Evolutionary conservation across 2,888 invertebrate genomes (phyloP).

Genomic region (Thysanoteuthis rhombus): DNA sequence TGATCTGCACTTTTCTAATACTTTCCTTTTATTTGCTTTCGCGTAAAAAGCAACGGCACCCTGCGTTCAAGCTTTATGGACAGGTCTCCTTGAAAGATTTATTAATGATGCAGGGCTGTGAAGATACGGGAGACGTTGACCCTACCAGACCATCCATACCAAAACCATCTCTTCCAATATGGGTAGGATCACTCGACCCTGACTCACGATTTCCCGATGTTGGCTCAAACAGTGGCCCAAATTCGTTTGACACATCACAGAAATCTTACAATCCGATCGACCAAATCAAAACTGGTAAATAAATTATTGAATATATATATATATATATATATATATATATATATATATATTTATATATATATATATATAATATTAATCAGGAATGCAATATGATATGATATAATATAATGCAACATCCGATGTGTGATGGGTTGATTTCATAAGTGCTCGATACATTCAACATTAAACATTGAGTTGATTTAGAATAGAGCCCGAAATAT

Average conservation of each 20-base stretch:
- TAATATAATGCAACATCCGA: no score
- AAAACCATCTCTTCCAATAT: constrained; percentile 35
- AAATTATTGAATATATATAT: background rate
- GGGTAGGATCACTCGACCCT: constrained; percentile 35
- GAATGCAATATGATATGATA: no score
- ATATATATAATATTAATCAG: no score
- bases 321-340: no score
- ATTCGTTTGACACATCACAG: background rate
- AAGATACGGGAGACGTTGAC: constrained; percentile 33
- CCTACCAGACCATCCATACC: constrained; percentile 36
- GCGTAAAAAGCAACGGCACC: constrained; percentile 37
- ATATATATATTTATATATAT: no score
- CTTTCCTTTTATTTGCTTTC: background rate
- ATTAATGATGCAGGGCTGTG: constrained; percentile 49
- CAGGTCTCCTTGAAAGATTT: constrained; percentile 40
- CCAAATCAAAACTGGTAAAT: background rate
- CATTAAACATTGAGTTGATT: no score
- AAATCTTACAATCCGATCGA: background rate
- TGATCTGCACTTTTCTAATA: background rate
- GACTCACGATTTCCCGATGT: constrained; percentile 34
- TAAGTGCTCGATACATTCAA: no score
- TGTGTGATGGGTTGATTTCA: no score
- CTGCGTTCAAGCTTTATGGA: constrained; percentile 38
- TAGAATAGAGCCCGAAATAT: no score
- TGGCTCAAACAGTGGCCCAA: background rate